phyloP scores from a whole-genome alignment of 1,140 invertebrate genomes.

The Habropoda laboriosa region DNA sequence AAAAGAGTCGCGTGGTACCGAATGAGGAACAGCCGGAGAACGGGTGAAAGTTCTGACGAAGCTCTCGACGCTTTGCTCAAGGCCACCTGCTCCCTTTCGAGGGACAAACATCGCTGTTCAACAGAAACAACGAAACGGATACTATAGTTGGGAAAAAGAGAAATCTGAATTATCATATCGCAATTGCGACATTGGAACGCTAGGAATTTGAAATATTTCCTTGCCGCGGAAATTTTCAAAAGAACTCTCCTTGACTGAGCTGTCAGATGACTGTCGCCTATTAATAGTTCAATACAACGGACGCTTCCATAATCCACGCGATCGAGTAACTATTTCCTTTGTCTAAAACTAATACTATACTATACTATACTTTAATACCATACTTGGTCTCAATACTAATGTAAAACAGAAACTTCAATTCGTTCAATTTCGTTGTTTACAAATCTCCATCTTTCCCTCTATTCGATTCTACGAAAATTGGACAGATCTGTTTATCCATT shows the following conservation, averaged over 20 bases:
- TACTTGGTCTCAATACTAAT: no score
- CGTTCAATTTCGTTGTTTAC: no score
- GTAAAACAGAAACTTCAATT: no score
- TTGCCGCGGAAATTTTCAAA: not conserved
- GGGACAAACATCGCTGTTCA: constrained; percentile 30
- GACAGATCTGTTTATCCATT: no score
- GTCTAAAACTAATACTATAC: no score
- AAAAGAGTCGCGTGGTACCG: constrained; percentile 15
- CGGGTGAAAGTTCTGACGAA: constrained; percentile 53
- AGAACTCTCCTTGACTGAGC: not conserved
- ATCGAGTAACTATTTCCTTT: not conserved
- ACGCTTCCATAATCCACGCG: not conserved
- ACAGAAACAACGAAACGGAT: constrained; percentile 5
- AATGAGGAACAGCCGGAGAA: constrained; percentile 48
- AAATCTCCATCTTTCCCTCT: no score
- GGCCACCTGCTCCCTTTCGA: constrained; percentile 40
- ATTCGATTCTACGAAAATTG: no score
- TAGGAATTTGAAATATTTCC: not conserved
- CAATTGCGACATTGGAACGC: not conserved
- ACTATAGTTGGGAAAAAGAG: not conserved
- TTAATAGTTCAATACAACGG: constrained; percentile 1
- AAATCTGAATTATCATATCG: not conserved
- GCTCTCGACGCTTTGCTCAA: constrained; percentile 44
- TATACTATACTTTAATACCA: no score
- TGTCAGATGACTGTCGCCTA: not conserved